A percentile compares a stretch with the other conserved stretches of the same genome.
Evolutionary conservation across 2,888 invertebrate genomes (phyloP).

Genomic region (Epistrophella euchroma): DNA sequence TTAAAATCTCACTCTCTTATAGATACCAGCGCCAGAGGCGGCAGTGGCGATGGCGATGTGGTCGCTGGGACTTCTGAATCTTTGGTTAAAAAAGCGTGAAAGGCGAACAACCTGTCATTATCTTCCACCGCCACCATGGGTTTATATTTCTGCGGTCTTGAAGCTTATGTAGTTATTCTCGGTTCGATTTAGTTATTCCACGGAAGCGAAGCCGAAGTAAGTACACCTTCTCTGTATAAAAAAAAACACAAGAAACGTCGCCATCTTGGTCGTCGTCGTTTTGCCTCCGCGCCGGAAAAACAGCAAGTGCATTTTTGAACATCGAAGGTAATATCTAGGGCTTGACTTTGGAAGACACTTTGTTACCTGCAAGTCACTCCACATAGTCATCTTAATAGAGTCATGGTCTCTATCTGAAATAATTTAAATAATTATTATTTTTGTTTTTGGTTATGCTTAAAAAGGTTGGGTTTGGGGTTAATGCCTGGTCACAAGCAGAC

Average conservation of each 20-base stretch:
- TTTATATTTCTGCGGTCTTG: constrained; percentile 50
- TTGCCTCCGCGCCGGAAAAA: constrained; percentile 33
- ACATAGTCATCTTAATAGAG: constrained; percentile 65
- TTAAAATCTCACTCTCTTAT: constrained; percentile 9
- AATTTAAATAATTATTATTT: constrained; percentile 67
- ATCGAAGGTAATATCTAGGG: background rate
- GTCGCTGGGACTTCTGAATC: constrained; percentile 36
- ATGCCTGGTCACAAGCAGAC: constrained; percentile 56
- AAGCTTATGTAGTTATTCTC: constrained; percentile 72
- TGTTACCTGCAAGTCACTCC: constrained; percentile 52
- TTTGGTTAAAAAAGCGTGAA: constrained; percentile 49
- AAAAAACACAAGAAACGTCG: constrained; percentile 32
- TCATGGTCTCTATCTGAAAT: constrained; percentile 75
- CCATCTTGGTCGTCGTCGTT: background rate
- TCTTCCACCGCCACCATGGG: constrained; percentile 20
- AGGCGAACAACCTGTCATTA: constrained; percentile 60
- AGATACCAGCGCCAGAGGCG: too few species aligned
- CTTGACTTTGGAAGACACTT: constrained; percentile 24
- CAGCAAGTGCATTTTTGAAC: constrained; percentile 43
- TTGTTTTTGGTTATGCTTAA: constrained; percentile 55
- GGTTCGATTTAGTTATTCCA: constrained; percentile 72
- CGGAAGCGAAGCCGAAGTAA: constrained; percentile 59
- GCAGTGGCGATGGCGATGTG: background rate
- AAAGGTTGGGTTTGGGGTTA: constrained; percentile 60
- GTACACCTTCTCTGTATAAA: constrained; percentile 20